Conservation (phyloP, 37 sponge, comb jelly and placozoan genomes). For the Chondrilla cf. caribensis region DNA sequence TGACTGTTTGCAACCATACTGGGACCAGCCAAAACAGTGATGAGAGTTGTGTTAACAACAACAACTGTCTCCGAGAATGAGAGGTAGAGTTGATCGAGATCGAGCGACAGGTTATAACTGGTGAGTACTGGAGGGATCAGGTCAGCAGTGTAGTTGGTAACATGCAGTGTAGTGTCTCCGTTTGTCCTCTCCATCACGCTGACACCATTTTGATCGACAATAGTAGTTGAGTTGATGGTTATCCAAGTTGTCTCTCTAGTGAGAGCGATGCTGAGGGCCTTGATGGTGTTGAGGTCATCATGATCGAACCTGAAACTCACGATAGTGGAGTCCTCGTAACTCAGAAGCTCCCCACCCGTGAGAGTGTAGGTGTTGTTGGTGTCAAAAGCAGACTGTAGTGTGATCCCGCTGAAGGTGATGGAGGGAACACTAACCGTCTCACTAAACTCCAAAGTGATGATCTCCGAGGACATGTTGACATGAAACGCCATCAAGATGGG, state of each 20-base stretch:
- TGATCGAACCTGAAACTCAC: slow-evolving; percentile 45
- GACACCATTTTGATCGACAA: slow-evolving; percentile 66
- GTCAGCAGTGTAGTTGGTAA: slow-evolving; percentile 55
- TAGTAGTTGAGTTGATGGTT: slow-evolving; percentile 36
- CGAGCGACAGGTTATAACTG: slow-evolving; percentile 55
- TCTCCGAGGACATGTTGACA: slow-evolving; percentile 67
- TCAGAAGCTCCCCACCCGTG: slow-evolving; percentile 58
- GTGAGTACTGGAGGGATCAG: slow-evolving; percentile 35
- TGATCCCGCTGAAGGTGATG: slow-evolving; percentile 66
- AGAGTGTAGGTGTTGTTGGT: slow-evolving; percentile 64
- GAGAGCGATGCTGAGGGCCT: slow-evolving; percentile 57
- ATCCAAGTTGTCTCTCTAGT: slow-evolving; percentile 49
- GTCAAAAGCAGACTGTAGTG: slow-evolving; percentile 68
- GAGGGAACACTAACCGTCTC: slow-evolving; percentile 79
- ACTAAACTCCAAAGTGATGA: slow-evolving; percentile 68
- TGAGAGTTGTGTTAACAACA: slow-evolving; percentile 41
- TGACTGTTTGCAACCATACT: slow-evolving; percentile 19
- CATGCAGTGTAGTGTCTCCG: slow-evolving; percentile 49
- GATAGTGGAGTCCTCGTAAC: slow-evolving; percentile 39
- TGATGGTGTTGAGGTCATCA: slow-evolving; percentile 65
- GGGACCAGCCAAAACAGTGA: slow-evolving; percentile 60
- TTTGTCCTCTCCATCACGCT: slow-evolving; percentile 42
- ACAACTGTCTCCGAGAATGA: slow-evolving; percentile 82
- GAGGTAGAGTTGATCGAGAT: slow-evolving; percentile 51
- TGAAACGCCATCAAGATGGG: slow-evolving; percentile 62